Evolutionary conservation across 2,797 vertebrate genomes (phyloP).

Genomic region (Sorex maritimensis): DNA sequence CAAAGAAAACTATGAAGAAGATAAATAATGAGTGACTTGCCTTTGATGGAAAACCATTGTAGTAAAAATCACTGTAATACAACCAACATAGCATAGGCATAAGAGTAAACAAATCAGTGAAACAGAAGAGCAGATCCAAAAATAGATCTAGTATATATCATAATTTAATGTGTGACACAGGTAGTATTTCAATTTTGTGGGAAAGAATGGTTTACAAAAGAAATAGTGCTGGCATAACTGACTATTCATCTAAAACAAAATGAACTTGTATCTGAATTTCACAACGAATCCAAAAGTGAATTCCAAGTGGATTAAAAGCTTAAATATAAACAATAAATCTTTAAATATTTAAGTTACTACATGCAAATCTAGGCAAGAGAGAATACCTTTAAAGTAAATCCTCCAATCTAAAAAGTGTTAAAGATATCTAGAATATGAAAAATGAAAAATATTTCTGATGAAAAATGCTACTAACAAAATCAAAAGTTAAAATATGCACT

Average conservation of each 20-base stretch:
- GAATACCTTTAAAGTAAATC: slow-evolving; percentile 12
- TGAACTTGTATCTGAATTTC: slow-evolving; percentile 78
- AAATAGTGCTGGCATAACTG: slow-evolving; percentile 72
- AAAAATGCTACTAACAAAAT: slow-evolving; percentile 44
- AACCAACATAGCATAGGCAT: slow-evolving; percentile 66
- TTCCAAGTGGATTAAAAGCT: slow-evolving; percentile 78
- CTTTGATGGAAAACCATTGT: slow-evolving; percentile 68
- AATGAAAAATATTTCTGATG: slow-evolving; percentile 53
- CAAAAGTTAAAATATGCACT: slow-evolving; percentile 57
- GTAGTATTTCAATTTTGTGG: slow-evolving; percentile 82
- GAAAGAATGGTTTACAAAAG: slow-evolving; percentile 85
- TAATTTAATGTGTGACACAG: slow-evolving; percentile 87
- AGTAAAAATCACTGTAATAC: slow-evolving; percentile 77
- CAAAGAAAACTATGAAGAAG: slow-evolving; percentile 72
- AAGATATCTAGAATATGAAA: slow-evolving; percentile 43
- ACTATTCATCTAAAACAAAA: slow-evolving; percentile 81
- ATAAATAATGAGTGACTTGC: slow-evolving; percentile 81
- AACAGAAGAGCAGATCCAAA: slow-evolving; percentile 81
- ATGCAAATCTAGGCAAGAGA: slow-evolving; percentile 15
- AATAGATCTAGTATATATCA: slow-evolving; percentile 85
- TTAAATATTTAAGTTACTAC: slow-evolving; percentile 37
- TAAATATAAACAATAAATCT: slow-evolving; percentile 70
- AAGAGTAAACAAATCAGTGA: slow-evolving; percentile 78
- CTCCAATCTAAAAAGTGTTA: background rate
- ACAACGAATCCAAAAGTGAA: slow-evolving; percentile 77